Conservation (phyloP, 2,888 invertebrate genomes). For the Schizaphis graminum region DNA sequence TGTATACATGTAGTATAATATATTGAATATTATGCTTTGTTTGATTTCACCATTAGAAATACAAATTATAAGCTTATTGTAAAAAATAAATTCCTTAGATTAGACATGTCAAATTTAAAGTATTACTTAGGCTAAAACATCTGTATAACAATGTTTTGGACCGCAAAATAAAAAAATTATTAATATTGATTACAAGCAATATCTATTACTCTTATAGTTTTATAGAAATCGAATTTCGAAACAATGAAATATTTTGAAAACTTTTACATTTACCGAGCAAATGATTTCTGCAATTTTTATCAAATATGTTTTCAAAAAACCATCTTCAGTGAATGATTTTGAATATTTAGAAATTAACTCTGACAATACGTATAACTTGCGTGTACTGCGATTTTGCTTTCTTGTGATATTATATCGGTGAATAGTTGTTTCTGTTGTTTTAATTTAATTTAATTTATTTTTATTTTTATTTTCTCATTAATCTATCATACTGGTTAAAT, state of each 20-base stretch:
- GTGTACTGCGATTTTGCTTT: background rate
- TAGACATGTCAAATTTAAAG: too few relatives aligned
- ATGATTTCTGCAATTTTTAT: constrained; percentile 37
- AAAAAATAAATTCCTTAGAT: too few relatives aligned
- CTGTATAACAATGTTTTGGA: too few relatives aligned
- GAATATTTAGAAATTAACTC: constrained; percentile 44
- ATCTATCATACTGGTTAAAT: too few relatives aligned
- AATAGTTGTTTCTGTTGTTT: background rate
- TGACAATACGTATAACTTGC: constrained; percentile 29
- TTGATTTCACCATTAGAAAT: too few relatives aligned
- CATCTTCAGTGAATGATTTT: constrained; percentile 17
- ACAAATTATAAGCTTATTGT: too few relatives aligned
- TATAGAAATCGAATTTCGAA: constrained; percentile 39
- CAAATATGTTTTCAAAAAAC: constrained; percentile 45
- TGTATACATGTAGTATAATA: too few relatives aligned
- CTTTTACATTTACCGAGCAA: constrained; percentile 30
- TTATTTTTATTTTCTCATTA: background rate
- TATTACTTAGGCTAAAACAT: too few relatives aligned
- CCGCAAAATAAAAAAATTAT: too few relatives aligned
- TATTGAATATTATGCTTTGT: too few relatives aligned
- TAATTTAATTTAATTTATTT: background rate
- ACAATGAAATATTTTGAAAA: constrained; percentile 49
- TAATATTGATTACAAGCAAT: background rate
- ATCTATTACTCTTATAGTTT: constrained; percentile 16
- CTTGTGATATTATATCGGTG: background rate